A percentile compares a stretch with the other conserved stretches of the same genome.
phyloP scores from a whole-genome alignment of 2,113 vertebrate genomes.

The Halcyon senegalensis region DNA sequence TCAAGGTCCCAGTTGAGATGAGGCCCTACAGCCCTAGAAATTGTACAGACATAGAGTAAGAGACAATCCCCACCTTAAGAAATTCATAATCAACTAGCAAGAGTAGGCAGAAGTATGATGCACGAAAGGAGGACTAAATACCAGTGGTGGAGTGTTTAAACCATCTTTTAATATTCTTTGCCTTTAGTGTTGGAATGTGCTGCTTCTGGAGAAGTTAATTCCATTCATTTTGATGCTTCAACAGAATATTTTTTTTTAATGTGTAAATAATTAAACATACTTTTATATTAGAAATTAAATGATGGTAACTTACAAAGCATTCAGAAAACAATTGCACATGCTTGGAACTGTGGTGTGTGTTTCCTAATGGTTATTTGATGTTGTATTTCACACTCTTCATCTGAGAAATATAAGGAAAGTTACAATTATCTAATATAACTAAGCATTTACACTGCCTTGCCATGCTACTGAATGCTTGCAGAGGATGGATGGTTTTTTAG shows the following conservation, averaged over 20 bases:
- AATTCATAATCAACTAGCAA: neutral
- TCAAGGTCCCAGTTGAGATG: neutral
- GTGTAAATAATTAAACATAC: neutral
- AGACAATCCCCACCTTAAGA: neutral
- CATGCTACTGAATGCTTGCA: neutral
- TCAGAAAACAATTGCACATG: neutral
- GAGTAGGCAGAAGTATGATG: neutral
- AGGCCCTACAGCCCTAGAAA: neutral
- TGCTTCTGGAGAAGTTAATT: neutral
- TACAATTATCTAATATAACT: neutral
- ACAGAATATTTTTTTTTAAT: neutral
- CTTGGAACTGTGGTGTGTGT: neutral
- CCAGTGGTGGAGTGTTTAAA: neutral
- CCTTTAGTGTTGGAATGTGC: neutral
- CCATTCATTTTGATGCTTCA: neutral
- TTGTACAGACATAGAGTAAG: neutral
- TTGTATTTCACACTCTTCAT: neutral
- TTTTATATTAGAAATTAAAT: neutral
- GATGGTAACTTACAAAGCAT: neutral
- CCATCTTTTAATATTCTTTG: neutral
- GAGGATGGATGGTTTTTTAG: neutral
- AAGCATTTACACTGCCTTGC: neutral
- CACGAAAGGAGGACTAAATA: neutral
- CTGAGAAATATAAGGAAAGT: neutral
- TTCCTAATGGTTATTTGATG: neutral